These are phyloP conservation scores for Dicranocentrus wangi DNA, from an alignment of 2,888 invertebrate genomes.

Conservation along the genomic window DNA sequence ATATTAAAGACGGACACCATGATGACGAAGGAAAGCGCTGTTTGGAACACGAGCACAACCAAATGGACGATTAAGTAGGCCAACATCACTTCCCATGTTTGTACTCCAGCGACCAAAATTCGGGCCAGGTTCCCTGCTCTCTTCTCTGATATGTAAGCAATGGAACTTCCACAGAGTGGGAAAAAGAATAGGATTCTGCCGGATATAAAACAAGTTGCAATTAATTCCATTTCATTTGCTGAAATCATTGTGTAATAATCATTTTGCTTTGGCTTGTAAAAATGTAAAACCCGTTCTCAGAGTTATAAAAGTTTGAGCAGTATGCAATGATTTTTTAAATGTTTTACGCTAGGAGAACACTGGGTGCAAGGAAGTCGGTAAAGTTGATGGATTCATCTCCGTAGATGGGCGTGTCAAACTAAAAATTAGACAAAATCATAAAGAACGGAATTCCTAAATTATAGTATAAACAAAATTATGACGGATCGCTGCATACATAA, in stretches of 20 bases:
- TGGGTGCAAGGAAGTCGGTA: conserved; percentile 96
- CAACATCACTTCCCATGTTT: conserved; percentile 91
- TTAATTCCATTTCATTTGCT: conserved; percentile 14
- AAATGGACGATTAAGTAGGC: conserved; percentile 95
- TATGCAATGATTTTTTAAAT: background rate
- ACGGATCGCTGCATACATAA: conserved; percentile 53
- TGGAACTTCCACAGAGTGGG: conserved; percentile 79
- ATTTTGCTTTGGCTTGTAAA: background rate
- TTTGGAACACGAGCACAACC: conserved; percentile 95
- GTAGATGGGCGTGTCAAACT: conserved; percentile 90
- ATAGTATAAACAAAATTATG: background rate
- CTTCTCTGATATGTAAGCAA: conserved; percentile 67
- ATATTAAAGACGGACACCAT: conserved; percentile 92
- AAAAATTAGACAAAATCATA: conserved; percentile 74
- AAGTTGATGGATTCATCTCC: conserved; percentile 91
- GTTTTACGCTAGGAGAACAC: conserved; percentile 92
- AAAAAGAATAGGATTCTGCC: conserved; percentile 93
- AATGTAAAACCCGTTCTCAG: too few relatives aligned
- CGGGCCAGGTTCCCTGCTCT: conserved; percentile 66
- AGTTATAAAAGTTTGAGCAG: too few relatives aligned
- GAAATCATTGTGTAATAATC: background rate
- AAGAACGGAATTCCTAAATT: background rate
- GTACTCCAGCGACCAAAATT: conserved; percentile 80
- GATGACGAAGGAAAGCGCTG: conserved; percentile 89
- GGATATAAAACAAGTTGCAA: conserved; percentile 72